Evolutionary conservation across 1,140 invertebrate species (phyloP).

Genomic region (Manduca sexta): DNA sequence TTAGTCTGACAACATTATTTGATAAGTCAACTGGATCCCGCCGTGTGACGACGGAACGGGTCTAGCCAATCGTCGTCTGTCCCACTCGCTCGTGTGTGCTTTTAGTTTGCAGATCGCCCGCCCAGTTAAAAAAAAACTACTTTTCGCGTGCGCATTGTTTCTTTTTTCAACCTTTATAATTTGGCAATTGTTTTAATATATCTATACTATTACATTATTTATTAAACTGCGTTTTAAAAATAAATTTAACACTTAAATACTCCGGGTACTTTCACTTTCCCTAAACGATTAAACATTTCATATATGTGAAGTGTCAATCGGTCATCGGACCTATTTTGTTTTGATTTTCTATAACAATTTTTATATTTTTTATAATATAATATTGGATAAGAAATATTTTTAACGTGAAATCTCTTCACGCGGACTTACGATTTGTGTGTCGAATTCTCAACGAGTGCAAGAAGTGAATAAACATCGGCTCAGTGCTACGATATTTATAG

Average conservation of each 20-base stretch:
- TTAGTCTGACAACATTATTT: too few relatives aligned
- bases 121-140: constrained; percentile 1
- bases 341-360: constrained; percentile 1
- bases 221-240: not conserved
- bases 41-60: not conserved
- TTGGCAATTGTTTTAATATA: not conserved
- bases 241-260: not conserved
- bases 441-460: not conserved
- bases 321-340: constrained; percentile 4
- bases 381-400: too few relatives aligned
- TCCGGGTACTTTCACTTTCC: constrained; percentile 1
- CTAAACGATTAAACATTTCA: not conserved
- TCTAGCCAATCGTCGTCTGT: not conserved
- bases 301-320: not conserved
- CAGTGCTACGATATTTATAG: not conserved
- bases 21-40: too few relatives aligned
- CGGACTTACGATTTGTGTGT: not conserved
- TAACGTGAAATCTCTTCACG: not conserved
- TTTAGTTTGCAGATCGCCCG: not conserved
- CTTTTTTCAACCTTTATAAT: not conserved
- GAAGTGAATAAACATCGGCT: not conserved
- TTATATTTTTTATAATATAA: not conserved
- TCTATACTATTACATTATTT: not conserved
- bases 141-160: constrained; percentile 1
- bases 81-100: not conserved